Conservation (phyloP, 1,140 invertebrate genomes). For the Drosophila sucinea region DNA sequence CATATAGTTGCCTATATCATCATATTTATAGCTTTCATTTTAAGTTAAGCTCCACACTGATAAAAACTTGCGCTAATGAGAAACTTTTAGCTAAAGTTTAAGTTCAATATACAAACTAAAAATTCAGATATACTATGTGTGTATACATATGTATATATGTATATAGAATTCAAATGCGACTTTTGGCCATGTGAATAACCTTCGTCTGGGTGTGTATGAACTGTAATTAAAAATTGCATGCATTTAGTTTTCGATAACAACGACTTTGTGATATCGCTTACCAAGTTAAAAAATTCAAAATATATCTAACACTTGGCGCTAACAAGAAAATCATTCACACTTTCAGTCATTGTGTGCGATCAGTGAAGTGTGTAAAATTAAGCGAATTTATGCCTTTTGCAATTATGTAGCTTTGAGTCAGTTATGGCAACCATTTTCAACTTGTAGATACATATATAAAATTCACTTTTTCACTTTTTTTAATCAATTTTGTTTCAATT, state of each 20-base stretch:
- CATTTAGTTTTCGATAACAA: neutral
- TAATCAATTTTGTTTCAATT: too few relatives aligned
- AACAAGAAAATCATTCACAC: too few relatives aligned
- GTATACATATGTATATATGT: neutral
- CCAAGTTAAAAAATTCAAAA: neutral
- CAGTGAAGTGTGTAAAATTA: too few relatives aligned
- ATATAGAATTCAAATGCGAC: slow-evolving; percentile 1
- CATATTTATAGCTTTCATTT: neutral
- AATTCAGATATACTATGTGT: neutral
- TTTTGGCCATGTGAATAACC: slow-evolving; percentile 12
- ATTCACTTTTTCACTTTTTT: too few relatives aligned
- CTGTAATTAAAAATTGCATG: neutral
- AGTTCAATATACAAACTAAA: neutral
- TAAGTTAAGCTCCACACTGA: neutral
- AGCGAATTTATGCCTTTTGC: too few relatives aligned
- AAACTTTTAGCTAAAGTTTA: neutral
- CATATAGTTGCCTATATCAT: too few relatives aligned
- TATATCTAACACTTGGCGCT: neutral
- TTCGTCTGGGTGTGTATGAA: neutral
- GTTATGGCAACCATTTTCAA: too few relatives aligned
- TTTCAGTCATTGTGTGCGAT: neutral
- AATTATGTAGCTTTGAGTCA: too few relatives aligned
- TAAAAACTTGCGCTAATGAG: neutral
- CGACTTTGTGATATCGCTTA: neutral
- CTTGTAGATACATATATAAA: too few relatives aligned